phyloP scores from a whole-genome alignment of 2,797 vertebrate species.

The Lepus oiostolus region DNA sequence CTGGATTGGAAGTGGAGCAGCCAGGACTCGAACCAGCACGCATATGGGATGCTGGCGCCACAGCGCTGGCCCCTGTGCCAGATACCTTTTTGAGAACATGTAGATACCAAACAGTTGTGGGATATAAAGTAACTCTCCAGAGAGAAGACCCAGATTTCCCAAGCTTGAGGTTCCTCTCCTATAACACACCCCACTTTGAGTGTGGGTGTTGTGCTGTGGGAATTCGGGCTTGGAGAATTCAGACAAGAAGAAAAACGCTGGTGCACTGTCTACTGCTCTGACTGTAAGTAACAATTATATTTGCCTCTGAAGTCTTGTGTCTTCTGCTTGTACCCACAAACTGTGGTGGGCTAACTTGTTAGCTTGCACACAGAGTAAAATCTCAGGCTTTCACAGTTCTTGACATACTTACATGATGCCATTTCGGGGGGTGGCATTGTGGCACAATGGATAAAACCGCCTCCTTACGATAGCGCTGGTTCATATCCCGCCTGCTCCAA shows the following conservation, averaged over 20 bases:
- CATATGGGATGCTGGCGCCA: too few species aligned
- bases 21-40: too few species aligned
- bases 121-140: neutral
- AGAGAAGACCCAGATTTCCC: neutral
- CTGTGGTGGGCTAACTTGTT: neutral
- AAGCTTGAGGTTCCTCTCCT: neutral
- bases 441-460: too few species aligned
- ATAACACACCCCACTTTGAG: too few species aligned
- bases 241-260: too few species aligned
- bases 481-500: too few species aligned
- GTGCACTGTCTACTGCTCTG: neutral
- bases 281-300: neutral
- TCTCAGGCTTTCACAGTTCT: neutral
- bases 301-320: neutral
- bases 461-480: too few species aligned
- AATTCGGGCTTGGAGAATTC: neutral
- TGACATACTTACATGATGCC: neutral
- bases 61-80: neutral
- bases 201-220: neutral
- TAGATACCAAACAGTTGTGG: too few species aligned
- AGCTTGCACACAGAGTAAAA: neutral
- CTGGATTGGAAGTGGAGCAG: too few species aligned
- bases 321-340: neutral
- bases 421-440: too few species aligned
- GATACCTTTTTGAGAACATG: neutral